Evolutionary conservation across 2,888 invertebrate species (phyloP).

Genomic region (Drosophila nigricruria): DNA sequence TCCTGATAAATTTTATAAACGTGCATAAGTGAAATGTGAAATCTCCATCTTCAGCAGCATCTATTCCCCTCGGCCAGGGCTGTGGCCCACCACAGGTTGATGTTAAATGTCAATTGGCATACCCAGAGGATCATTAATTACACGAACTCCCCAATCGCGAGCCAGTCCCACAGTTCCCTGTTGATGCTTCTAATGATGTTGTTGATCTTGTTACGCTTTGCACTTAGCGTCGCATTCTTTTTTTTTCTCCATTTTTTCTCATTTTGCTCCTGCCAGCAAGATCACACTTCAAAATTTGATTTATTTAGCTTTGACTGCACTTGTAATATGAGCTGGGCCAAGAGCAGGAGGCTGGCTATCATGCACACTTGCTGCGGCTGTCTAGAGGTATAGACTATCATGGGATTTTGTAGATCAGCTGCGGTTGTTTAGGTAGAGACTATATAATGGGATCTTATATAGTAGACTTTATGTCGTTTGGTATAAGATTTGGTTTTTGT

Average conservation of each 20-base stretch:
- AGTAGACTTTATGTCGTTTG: background rate
- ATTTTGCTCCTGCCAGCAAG: constrained; percentile 13
- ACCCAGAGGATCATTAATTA: constrained; percentile 79
- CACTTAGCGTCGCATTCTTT: constrained; percentile 62
- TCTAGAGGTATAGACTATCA: background rate
- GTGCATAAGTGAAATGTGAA: constrained; percentile 13
- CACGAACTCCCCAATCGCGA: constrained; percentile 27
- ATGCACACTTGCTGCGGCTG: constrained; percentile 23
- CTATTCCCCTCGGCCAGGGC: constrained; percentile 1
- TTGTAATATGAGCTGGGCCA: constrained; percentile 61
- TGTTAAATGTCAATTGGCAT: constrained; percentile 81
- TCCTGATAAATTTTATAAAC: constrained; percentile 37
- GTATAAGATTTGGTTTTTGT: background rate
- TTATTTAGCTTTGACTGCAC: constrained; percentile 74
- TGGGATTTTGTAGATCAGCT: background rate
- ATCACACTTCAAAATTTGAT: constrained; percentile 65
- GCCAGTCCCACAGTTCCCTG: constrained; percentile 16
- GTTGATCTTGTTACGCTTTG: constrained; percentile 75
- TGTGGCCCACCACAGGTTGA: constrained; percentile 73
- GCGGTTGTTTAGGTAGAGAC: background rate
- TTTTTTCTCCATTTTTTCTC: constrained; percentile 13
- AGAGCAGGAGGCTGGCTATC: constrained; percentile 6
- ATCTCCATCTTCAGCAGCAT: background rate
- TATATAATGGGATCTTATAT: background rate
- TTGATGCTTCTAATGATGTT: constrained; percentile 70